Conservation (phyloP, 2,113 vertebrate genomes). For the Ammodytes marinus region DNA sequence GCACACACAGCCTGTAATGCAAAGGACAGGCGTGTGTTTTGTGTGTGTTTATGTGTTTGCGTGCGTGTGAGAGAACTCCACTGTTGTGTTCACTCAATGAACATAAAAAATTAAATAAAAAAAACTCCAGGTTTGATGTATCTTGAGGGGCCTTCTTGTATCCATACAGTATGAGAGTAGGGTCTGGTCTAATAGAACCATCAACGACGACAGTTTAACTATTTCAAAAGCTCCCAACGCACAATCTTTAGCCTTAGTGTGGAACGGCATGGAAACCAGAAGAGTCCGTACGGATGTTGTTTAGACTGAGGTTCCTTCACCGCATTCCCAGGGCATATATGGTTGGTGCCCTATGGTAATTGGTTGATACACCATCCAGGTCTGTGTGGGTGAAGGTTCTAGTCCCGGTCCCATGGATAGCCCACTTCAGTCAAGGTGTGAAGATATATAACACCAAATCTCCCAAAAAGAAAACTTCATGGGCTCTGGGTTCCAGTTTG, state of each 20-base stretch:
- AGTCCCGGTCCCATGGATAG: constrained; percentile 1
- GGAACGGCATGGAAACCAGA: constrained; percentile 15
- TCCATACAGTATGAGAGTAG: constrained; percentile 47
- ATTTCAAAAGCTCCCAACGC: constrained; percentile 33
- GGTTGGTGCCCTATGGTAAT: not conserved
- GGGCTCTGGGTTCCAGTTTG: constrained; percentile 34
- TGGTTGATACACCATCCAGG: constrained; percentile 34
- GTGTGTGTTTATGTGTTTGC: constrained; percentile 6
- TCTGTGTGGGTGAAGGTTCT: constrained; percentile 19
- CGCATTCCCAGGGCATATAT: not conserved
- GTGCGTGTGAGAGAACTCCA: not conserved
- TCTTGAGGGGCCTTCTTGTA: constrained; percentile 25
- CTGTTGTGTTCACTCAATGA: not conserved
- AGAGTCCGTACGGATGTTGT: not conserved
- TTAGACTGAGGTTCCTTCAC: not conserved
- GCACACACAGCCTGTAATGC: constrained; percentile 19
- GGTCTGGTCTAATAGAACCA: constrained; percentile 36
- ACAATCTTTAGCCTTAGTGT: constrained; percentile 48
- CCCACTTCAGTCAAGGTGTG: not conserved
- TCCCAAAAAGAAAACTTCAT: not conserved
- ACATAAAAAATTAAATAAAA: not conserved
- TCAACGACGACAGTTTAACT: constrained; percentile 37
- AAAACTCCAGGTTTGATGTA: constrained; percentile 12
- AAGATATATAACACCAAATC: not conserved
- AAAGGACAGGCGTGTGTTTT: constrained; percentile 5